Percentiles rank a stretch among this genome's conserved stretches.
These are phyloP conservation scores for Dermochelys coriacea DNA, from an alignment of 2,797 vertebrate genomes.

Conservation along the genomic window DNA sequence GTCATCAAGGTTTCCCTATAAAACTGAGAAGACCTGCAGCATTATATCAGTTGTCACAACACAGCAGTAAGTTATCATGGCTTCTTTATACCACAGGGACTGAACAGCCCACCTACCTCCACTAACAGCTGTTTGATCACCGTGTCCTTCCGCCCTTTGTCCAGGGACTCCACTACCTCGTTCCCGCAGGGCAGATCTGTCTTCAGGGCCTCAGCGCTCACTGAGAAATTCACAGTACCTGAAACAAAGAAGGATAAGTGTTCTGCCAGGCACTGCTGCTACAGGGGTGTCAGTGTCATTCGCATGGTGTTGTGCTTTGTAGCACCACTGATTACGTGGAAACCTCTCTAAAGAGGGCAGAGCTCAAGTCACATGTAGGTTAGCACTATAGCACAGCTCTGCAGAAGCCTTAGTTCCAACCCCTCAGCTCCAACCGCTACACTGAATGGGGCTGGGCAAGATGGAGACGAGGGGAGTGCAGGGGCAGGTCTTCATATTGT, in stretches of 20 bases:
- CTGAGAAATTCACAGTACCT: constrained; percentile 84
- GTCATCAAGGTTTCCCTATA: neutral
- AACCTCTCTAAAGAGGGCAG: neutral
- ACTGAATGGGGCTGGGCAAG: neutral
- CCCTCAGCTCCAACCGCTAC: neutral
- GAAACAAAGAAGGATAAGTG: neutral
- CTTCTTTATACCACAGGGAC: neutral
- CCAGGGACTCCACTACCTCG: neutral
- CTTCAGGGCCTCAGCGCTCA: constrained; percentile 72
- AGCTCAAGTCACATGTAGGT: neutral
- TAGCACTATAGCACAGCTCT: neutral
- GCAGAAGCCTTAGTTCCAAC: neutral
- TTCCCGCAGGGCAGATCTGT: constrained; percentile 1
- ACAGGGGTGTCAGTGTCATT: neutral
- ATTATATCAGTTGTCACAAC: neutral
- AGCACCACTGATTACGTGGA: neutral
- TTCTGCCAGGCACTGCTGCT: neutral
- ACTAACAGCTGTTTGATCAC: constrained; percentile 20
- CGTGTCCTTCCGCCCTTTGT: constrained; percentile 7
- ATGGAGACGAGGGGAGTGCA: neutral
- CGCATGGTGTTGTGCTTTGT: neutral
- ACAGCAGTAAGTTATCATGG: neutral
- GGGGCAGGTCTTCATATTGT: neutral
- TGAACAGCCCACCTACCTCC: neutral
- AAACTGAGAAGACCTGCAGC: neutral